phyloP scores from a whole-genome alignment of 2,888 invertebrate species.

The Creontiades dilutus region DNA sequence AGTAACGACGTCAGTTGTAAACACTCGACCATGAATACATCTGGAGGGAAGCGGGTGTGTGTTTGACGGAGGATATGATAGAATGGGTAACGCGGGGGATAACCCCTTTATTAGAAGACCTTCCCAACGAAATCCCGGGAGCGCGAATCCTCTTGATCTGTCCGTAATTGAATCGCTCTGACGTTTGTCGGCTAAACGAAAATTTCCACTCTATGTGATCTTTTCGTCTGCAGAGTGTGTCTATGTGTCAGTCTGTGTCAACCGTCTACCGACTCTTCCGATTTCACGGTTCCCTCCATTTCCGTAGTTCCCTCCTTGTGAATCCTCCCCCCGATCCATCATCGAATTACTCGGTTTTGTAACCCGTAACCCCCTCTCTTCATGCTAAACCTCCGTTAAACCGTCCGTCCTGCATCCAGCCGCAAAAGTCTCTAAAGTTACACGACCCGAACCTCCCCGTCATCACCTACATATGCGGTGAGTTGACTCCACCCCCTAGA shows the following conservation, averaged over 20 bases:
- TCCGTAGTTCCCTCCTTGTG: neutral
- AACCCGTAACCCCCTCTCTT: neutral
- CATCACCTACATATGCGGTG: slow-evolving; percentile 36
- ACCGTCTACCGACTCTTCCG: neutral
- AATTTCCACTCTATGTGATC: slow-evolving; percentile 7
- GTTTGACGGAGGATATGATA: too few relatives aligned
- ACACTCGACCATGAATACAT: too few relatives aligned
- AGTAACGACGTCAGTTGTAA: too few relatives aligned
- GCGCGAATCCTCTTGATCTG: neutral
- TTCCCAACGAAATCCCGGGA: neutral
- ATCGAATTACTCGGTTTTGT: slow-evolving; percentile 14
- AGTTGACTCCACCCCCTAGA: neutral
- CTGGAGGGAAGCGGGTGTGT: too few relatives aligned
- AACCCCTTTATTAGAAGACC: neutral
- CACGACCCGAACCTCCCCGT: slow-evolving; percentile 25
- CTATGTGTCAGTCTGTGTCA: neutral
- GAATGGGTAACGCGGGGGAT: neutral
- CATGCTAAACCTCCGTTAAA: neutral
- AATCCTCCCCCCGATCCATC: neutral
- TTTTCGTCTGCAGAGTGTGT: neutral
- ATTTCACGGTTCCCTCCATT: slow-evolving; percentile 23
- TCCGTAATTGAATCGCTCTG: neutral
- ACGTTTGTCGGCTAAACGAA: neutral
- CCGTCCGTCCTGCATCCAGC: neutral
- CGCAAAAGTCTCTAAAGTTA: neutral